These are phyloP conservation scores for Eristalinus aeneus DNA, from an alignment of 2,888 invertebrate species.

Conservation along the genomic window DNA sequence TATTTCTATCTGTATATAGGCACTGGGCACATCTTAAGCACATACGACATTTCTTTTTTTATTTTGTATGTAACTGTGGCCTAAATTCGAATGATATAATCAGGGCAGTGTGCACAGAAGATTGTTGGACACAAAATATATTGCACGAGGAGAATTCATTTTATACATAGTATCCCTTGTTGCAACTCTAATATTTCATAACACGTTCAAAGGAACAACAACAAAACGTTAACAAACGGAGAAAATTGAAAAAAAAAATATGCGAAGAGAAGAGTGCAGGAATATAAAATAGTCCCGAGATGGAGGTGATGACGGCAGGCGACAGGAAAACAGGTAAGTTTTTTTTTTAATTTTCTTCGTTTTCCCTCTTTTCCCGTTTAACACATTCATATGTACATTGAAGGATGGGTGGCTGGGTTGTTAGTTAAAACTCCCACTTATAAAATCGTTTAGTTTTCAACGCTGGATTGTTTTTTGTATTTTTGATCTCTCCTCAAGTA, in stretches of 20 bases:
- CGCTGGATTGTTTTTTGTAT: constrained; percentile 10
- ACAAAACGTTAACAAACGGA: not conserved
- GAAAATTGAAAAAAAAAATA: not conserved
- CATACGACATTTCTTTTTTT: constrained; percentile 11
- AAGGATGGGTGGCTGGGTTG: not conserved
- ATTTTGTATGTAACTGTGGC: constrained; percentile 72
- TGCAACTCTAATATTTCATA: constrained; percentile 64
- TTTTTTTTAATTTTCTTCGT: constrained; percentile 20
- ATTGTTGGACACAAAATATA: constrained; percentile 70
- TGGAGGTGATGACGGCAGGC: not conserved
- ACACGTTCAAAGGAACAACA: not conserved
- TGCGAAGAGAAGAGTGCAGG: not conserved
- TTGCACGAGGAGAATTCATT: constrained; percentile 61
- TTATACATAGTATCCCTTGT: constrained; percentile 60
- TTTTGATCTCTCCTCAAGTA: not conserved
- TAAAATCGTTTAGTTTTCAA: not conserved
- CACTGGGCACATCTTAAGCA: constrained; percentile 56
- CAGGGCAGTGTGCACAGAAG: constrained; percentile 73
- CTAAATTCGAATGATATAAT: constrained; percentile 74
- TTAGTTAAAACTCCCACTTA: not conserved
- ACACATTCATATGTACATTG: not conserved
- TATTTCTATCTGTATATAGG: constrained; percentile 61
- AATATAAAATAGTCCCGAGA: not conserved
- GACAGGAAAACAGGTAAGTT: not conserved
- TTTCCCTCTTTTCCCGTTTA: not conserved